These are phyloP conservation scores for Peromyscus polionotus DNA, from an alignment of 2,113 vertebrate genomes.

Conservation along the genomic window DNA sequence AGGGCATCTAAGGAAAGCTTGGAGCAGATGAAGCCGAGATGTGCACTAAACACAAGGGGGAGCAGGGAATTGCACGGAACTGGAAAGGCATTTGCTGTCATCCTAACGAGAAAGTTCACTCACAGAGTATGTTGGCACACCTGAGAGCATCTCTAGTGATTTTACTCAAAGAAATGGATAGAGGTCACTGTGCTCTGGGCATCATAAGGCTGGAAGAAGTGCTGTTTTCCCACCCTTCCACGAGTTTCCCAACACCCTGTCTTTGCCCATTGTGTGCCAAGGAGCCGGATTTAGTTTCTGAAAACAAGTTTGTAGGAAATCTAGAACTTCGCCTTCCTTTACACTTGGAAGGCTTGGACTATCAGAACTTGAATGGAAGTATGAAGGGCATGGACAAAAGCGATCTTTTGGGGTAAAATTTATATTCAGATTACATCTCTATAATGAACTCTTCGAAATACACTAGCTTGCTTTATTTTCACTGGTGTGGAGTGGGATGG, in stretches of 20 bases:
- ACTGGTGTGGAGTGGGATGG: neutral
- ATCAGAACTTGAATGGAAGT: neutral
- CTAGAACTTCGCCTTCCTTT: neutral
- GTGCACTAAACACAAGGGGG: neutral
- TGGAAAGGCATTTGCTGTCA: neutral
- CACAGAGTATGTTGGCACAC: neutral
- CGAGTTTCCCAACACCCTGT: neutral
- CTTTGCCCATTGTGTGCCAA: neutral
- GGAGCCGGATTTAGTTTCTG: neutral
- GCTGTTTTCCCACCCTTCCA: neutral
- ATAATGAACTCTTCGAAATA: neutral
- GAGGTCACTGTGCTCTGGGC: neutral
- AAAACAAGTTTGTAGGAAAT: conserved; percentile 12
- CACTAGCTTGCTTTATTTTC: neutral
- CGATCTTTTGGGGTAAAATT: neutral
- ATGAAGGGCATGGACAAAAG: neutral
- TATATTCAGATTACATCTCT: neutral
- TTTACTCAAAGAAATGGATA: neutral
- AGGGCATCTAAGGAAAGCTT: conserved; percentile 53
- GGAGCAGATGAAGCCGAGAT: neutral
- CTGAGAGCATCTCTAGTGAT: neutral
- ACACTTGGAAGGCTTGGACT: neutral
- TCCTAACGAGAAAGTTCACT: neutral
- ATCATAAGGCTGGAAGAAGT: neutral
- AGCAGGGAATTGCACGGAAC: neutral